Conservation (phyloP, 2,888 invertebrate genomes). For the Patella ulyssiponensis region DNA sequence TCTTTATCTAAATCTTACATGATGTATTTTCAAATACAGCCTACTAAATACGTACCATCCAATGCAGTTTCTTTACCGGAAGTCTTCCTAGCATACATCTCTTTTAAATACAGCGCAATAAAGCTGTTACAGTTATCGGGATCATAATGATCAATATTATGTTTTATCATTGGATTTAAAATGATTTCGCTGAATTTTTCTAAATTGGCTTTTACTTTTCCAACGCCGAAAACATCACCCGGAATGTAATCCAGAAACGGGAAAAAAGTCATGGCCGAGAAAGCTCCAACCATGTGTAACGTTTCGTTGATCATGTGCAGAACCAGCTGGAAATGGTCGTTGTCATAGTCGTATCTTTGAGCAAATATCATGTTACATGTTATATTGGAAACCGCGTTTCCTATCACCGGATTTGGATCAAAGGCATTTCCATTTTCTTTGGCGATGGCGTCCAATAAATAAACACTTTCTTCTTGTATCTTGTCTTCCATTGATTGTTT, state of each 20-base stretch:
- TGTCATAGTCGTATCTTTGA: background rate
- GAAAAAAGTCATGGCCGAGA: background rate
- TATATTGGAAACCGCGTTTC: slow-evolving; percentile 6
- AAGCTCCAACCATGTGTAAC: background rate
- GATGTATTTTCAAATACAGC: no score
- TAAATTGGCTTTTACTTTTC: background rate
- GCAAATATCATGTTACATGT: background rate
- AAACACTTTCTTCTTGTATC: background rate
- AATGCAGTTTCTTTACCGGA: no score
- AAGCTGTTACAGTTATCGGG: slow-evolving; percentile 7
- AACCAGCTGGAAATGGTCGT: background rate
- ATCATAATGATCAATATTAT: background rate
- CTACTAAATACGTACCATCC: no score
- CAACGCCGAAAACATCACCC: background rate
- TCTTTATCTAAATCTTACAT: no score
- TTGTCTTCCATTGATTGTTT: slow-evolving; percentile 5
- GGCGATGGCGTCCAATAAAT: background rate
- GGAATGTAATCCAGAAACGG: background rate
- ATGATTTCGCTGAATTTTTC: background rate
- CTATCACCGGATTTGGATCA: slow-evolving; percentile 7
- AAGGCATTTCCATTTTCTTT: background rate
- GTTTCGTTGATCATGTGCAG: background rate
- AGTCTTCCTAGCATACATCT: background rate
- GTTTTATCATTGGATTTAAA: background rate
- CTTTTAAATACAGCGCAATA: background rate